Percentiles rank a stretch among this genome's conserved stretches.
Evolutionary conservation across 2,888 invertebrate genomes (phyloP).

Genomic region (Polyploca ridens): DNA sequence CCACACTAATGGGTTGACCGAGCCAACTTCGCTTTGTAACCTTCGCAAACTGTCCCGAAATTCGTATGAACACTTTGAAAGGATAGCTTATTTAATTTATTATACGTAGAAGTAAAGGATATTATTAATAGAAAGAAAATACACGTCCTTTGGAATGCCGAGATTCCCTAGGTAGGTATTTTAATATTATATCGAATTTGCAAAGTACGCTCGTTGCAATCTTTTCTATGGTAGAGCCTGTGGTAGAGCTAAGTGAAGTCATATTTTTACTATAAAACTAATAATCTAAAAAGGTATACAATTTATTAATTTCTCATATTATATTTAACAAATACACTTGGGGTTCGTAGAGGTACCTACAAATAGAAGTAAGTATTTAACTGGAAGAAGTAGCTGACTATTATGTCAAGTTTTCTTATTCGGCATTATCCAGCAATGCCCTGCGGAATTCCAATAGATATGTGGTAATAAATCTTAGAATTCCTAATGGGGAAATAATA

Average conservation of each 20-base stretch:
- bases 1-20: constrained; percentile 79
- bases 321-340: not conserved
- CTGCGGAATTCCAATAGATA: constrained; percentile 33
- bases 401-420: constrained; percentile 8
- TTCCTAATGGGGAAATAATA: constrained; percentile 30
- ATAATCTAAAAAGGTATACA: not conserved
- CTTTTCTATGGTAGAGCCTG: too few relatives aligned
- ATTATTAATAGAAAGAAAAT: not conserved
- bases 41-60: constrained; percentile 25
- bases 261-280: too few relatives aligned
- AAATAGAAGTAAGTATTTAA: not conserved
- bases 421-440: too few relatives aligned
- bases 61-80: constrained; percentile 30
- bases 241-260: too few relatives aligned
- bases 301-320: too few relatives aligned
- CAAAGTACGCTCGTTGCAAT: too few relatives aligned
- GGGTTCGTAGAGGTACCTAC: not conserved
- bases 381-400: not conserved
- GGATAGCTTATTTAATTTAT: constrained; percentile 47
- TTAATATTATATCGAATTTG: too few relatives aligned
- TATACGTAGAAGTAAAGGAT: constrained; percentile 23
- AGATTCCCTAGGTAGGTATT: not conserved
- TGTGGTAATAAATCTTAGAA: constrained; percentile 34
- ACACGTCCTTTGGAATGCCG: not conserved
- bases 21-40: constrained; percentile 41